Evolutionary conservation across 2,888 invertebrate genomes (phyloP), one percentile per base, ranked within the genome.

Genomic region (Vanessa cardui): DNA sequence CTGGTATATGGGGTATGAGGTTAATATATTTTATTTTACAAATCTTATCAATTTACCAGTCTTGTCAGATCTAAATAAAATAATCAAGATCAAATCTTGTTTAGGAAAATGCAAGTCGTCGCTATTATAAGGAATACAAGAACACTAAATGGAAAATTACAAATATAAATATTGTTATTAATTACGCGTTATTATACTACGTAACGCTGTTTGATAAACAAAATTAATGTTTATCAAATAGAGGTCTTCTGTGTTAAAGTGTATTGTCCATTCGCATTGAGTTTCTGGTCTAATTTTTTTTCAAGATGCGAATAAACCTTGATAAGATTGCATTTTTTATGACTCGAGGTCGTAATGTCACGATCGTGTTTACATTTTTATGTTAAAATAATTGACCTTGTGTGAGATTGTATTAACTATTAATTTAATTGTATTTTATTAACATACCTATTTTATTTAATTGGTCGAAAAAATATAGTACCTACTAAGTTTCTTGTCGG

Each of bases 141-240:
- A 49, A 18, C 20, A 49, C 9, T 16, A 1, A 54, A 26, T 31
- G 52, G 52, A 54, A 31, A 54, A 31, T 54, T 54, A 31, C 26
- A 26, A 6, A 52, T 7, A 15, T 15, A 26, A 26, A 31, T 54
- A 26, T 54, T 26, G 16, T 26, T 16, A 26, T 16, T 54, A 54
- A 9, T 8, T 49, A n/a, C 16, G 6, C 16, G 26, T 54, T 16
- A 54, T 54, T 54, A 49, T 49, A 18, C 16, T 54, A 31, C 31
- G 26, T 54, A 15, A 54, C 16, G 26, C 2, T 16, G 20, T 20
- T 16, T 54, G 52, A 54, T 54, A 54, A 54, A 54, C 16, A 16
- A 26, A 54, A 16, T 54, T 54, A 26, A 26, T 26, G 52, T 52
- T 52, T 20, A 54, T 54, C 26, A 54, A 54, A 26, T 2, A 26